Base-by-base conservation (phyloP, 2,113 vertebrate species). In the Argyrosomus japonicus region DNA sequence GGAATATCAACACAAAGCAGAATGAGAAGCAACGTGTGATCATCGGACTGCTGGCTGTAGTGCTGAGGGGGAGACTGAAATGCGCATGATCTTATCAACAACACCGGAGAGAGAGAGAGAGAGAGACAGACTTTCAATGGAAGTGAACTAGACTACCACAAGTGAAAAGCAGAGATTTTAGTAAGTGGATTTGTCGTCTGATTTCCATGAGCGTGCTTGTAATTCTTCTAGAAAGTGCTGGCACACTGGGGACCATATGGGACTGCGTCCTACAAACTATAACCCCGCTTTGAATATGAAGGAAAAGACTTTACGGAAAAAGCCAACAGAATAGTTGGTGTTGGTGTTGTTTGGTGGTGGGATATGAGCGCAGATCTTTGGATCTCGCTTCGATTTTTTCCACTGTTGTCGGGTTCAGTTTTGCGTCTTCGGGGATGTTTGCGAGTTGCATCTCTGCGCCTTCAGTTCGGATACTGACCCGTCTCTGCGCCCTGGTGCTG, bases 391-490 rank as follows among this genome's bases (percentile, higher is more conserved):
- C 75, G 53, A 13, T 48, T 85, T 84, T 92, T 91, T 72, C 60
- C 75, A 81, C 69, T 68, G 68, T 90, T 67, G 71, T 90, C 79
- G 32, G 81, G 27, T 91, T 88, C 84, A 32, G 73, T 72, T 88
- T 71, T 75, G 87, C 82, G 68, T 88, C 54, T 87, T 89, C 21
- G 91, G 94, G 92, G 83, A 95, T 95, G 95, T 95, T 88, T 83
- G 90, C 90, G 82, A 91, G 88, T 85, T 78, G 89, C 87, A 21
- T 81, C 81, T 80, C 70, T 63, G 89, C 87, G 79, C 80, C 87
- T 88, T 78, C 88, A 27, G 88, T 79, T 86, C 82, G 88, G 83
- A 86, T 76, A 27, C 79, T 86, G 87, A 79, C 82, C 78, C 85
- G 92, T n/a, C 71, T 94, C 4, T 92, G 87, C 75, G 85, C 86